Evolutionary conservation across 2,797 vertebrate species (phyloP), one percentile per base, ranked within the genome.

Genomic region (Nannoperca australis): DNA sequence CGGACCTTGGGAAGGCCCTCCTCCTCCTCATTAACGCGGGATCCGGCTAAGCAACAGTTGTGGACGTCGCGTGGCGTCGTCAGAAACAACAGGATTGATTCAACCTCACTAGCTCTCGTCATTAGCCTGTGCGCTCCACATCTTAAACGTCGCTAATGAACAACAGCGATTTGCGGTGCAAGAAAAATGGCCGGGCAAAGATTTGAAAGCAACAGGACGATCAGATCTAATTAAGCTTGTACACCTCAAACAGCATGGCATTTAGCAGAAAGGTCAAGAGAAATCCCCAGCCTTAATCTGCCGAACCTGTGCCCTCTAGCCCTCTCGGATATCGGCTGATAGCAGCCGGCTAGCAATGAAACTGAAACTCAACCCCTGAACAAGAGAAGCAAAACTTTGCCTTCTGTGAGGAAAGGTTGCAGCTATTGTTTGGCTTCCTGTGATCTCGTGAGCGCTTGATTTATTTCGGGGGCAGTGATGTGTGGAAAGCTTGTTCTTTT

Each of bases 231-330:
- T 95, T 93, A 93, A 60, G 82, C 68, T 72, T 70, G 88, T 82
- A 80, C 87, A 87, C 87, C 92, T 95, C 91, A 91, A 91, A 93
- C 92, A 68, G 78, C 60, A 56, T 93, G 94, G 80, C 93, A 93
- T 95, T 95, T 93, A 87, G 87, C 79, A 56, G 58, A 94, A 95
- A 95, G 95, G 94, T 95, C 94, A 93, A 92, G 92, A 93, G 92
- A 94, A 95, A 89, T 93, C 88, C 91, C 83, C 70, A 59, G 83
- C 82, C 90, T 86, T 93, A 85, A 93, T 93, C 88, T 78, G 71
- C 65, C 51, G 86, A 94, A 93, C 91, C 90, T 92, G 91, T 82
- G 86, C 56, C 88, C 90, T 54, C 61, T 69, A 73, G 83, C 67
- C 85, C 79, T 79, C 72, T 65, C 27, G 59, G 71, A 70, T 59